Evolutionary conservation across 64 coral and sea anemone genomes (phyloP), one percentile per base, ranked within the genome.

Genomic region (Cladopsammia gracilis): DNA sequence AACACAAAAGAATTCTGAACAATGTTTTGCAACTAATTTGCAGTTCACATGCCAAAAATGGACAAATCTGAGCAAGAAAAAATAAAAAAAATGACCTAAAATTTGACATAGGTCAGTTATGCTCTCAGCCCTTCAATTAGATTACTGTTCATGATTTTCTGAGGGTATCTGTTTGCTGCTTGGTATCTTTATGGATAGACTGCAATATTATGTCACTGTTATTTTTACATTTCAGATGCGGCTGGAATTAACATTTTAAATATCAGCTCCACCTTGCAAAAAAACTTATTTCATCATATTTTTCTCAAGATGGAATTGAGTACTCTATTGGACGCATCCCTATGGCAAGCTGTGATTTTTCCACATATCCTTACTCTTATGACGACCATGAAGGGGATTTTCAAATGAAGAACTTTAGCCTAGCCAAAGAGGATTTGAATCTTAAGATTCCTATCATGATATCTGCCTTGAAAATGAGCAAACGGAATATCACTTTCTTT

Each of bases 261-360:
- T 59, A 73, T 96, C 34, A 99, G 94, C 25, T n/a, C 64, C 60
- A 78, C 90, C 58, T 95, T 99, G 8, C 98, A 94, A 82, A 56
- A 26, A 91, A 88, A 53, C 77, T 99, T 13, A 12, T 99, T 23
- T 25, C 62, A 19, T 99, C 98, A 11, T 99, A 99, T 78, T 99
- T 86, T 83, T 88, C 91, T 53, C 23, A 71, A 45, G 20, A 43
- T 88, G 94, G 98, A 24, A 99, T 96, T 64, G 98, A 99, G 77
- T 99, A 99, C 83, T 94, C 79, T 16, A 86, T 96, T 73, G 98
- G 98, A 4, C 98, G 98, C 20, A 90, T 99, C 14, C 98, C 98
- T 11, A 99, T 99, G 91, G 98, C 98, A 16, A 99, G 98, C 44
- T 99, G 98, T 88, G 98, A 99, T 75, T 99, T 99, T 76, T 99